A percentile compares a stretch with the other conserved stretches of the same genome.
These are phyloP conservation scores for Rhysida immarginata DNA, from an alignment of 1,140 invertebrate species.

Conservation along the genomic window DNA sequence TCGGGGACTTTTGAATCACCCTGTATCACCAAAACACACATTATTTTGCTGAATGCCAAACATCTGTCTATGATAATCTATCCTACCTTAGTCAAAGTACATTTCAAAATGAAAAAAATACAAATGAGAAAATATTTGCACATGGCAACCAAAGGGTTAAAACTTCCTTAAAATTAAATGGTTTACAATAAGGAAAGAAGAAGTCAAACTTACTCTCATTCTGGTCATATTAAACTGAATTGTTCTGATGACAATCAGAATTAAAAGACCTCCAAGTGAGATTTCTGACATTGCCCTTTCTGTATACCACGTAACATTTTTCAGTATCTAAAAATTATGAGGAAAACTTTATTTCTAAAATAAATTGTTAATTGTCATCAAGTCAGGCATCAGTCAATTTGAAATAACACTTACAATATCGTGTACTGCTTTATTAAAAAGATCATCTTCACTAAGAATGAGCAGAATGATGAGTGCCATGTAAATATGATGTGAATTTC, in stretches of 20 bases:
- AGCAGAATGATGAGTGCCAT: conserved; percentile 96
- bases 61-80: too few relatives aligned
- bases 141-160: too few relatives aligned
- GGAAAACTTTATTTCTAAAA: conserved; percentile 52
- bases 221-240: conserved; percentile 97
- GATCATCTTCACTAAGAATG: conserved; percentile 91
- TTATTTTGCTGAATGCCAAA: too few relatives aligned
- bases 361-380: conserved; percentile 61
- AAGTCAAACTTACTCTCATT: conserved; percentile 67
- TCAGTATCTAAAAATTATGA: conserved; percentile 49
- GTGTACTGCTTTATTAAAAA: conserved; percentile 86
- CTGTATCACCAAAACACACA: too few relatives aligned
- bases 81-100: too few relatives aligned
- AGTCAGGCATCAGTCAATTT: neutral
- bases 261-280: conserved; percentile 85
- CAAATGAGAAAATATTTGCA: too few relatives aligned
- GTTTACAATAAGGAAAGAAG: too few relatives aligned
- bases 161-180: too few relatives aligned
- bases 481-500: conserved; percentile 94
- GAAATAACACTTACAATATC: conserved; percentile 60
- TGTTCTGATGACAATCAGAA: conserved; percentile 85
- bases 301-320: conserved; percentile 79
- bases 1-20: too few relatives aligned
- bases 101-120: too few relatives aligned
- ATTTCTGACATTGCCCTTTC: conserved; percentile 80